Percentiles rank a stretch among this genome's conserved stretches.
phyloP scores from a whole-genome alignment of 1,140 invertebrate genomes.

The Matsumurasca onukii region DNA sequence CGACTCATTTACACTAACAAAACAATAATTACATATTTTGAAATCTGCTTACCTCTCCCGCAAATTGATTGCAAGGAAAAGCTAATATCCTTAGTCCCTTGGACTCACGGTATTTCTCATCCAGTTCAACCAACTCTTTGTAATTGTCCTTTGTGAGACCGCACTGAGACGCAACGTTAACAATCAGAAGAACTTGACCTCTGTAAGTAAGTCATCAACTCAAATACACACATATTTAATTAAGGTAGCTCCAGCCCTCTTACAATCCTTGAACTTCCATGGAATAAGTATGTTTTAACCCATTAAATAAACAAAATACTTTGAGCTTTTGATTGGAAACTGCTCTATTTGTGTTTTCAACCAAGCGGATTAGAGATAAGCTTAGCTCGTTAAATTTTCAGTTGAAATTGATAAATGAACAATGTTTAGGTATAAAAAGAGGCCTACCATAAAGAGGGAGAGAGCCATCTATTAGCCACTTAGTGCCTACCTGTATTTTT shows the following conservation, averaged over 20 bases:
- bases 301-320: background rate
- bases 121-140: conserved; percentile 68
- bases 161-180: conserved; percentile 87
- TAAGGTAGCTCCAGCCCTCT: background rate
- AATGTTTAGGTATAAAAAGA: background rate
- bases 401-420: background rate
- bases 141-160: conserved; percentile 80
- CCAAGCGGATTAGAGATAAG: background rate
- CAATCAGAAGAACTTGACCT: conserved; percentile 70
- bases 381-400: background rate
- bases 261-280: background rate
- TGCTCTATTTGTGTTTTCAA: background rate
- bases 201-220: conserved; percentile 39
- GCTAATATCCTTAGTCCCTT: conserved; percentile 74
- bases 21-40: too few species aligned
- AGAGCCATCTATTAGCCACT: background rate
- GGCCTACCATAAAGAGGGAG: background rate
- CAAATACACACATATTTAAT: background rate
- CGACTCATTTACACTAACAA: too few species aligned
- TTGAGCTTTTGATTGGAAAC: background rate
- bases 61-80: conserved; percentile 94
- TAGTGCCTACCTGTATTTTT: conserved; percentile 61
- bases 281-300: background rate
- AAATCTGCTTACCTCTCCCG: conserved; percentile 61
- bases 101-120: conserved; percentile 65